Conservation (phyloP, 2,113 vertebrate species). For the Bolborhynchus lineola region DNA sequence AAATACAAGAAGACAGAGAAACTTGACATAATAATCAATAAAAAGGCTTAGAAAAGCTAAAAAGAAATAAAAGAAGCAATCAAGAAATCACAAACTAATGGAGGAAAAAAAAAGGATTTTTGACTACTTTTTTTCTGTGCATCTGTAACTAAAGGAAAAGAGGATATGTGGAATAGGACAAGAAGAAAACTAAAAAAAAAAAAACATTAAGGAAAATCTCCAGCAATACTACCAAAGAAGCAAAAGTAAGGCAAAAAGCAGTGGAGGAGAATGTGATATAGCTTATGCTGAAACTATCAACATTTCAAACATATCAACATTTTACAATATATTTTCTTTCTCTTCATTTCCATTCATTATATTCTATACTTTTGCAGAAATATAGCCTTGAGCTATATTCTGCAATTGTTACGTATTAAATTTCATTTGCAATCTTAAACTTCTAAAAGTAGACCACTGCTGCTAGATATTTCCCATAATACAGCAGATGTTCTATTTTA, state of each 20-base stretch:
- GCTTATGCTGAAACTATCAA: background rate
- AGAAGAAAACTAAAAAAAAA: background rate
- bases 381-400: background rate
- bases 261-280: background rate
- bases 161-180: background rate
- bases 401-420: background rate
- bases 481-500: background rate
- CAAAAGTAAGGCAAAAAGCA: background rate
- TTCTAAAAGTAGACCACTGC: background rate
- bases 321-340: background rate
- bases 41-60: background rate
- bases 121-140: background rate
- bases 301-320: background rate
- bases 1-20: background rate
- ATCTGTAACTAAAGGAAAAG: background rate
- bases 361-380: background rate
- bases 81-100: background rate
- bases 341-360: background rate
- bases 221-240: background rate
- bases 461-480: background rate
- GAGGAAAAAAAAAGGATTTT: rapidly evolving
- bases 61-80: background rate
- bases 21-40: background rate
- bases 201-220: background rate
- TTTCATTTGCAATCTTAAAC: background rate